Percentiles rank a stretch among this genome's conserved stretches.
Conservation (phyloP, 2,888 invertebrate species). For the Tinea pellionella region DNA sequence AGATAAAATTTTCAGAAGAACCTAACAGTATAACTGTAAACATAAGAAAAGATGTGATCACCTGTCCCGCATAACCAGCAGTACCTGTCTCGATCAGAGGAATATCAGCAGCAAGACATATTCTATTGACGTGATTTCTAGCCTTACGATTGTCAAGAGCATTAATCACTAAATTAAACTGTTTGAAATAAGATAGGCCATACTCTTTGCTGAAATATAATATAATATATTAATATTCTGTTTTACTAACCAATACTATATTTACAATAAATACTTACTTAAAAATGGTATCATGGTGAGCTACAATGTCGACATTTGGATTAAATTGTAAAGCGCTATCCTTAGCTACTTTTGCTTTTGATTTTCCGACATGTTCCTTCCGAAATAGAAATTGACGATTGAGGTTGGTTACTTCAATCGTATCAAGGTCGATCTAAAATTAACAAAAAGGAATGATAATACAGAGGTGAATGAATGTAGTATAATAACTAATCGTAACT, state of each 20-base stretch:
- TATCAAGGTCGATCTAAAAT: slow-evolving; percentile 97
- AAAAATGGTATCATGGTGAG: slow-evolving; percentile 94
- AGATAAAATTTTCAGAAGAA: no score
- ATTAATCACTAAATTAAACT: slow-evolving; percentile 93
- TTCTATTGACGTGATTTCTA: slow-evolving; percentile 97
- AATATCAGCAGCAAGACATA: slow-evolving; percentile 95
- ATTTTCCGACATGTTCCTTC: slow-evolving; percentile 97
- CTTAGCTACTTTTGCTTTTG: slow-evolving; percentile 92
- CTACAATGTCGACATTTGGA: slow-evolving; percentile 87
- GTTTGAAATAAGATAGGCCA: slow-evolving; percentile 90
- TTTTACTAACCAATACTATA: no score
- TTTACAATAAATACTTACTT: no score
- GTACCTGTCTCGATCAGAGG: slow-evolving; percentile 98
- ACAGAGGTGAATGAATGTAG: background rate
- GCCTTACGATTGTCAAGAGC: slow-evolving; percentile 97
- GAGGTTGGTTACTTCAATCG: slow-evolving; percentile 98
- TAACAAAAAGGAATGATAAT: background rate
- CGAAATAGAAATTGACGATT: slow-evolving; percentile 99
- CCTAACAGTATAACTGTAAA: no score
- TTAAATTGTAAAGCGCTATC: slow-evolving; percentile 91
- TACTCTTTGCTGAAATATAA: slow-evolving; percentile 80
- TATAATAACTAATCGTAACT: slow-evolving; percentile 24
- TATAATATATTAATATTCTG: slow-evolving; percentile 7
- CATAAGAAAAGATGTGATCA: no score
- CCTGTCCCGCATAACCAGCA: slow-evolving; percentile 96